Conservation (phyloP, 2,888 invertebrate species). For the Pocota personata region DNA sequence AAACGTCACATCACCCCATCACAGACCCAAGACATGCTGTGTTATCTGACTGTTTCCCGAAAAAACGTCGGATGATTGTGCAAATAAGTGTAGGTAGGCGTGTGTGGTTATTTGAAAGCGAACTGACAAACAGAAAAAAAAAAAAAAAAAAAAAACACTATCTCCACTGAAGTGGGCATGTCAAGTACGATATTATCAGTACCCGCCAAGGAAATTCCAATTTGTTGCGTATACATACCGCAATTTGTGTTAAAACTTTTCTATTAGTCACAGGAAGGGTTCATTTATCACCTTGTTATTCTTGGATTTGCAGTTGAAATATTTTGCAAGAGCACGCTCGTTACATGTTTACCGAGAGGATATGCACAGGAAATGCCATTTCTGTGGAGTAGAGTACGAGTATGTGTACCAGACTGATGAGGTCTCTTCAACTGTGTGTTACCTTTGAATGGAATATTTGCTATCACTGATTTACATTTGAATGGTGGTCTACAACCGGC, state of each 20-base stretch:
- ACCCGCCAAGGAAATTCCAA: not conserved
- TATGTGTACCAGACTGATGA: constrained; percentile 9
- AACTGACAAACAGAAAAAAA: not conserved
- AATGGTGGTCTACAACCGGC: constrained; percentile 14
- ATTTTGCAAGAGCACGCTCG: constrained; percentile 40
- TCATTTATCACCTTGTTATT: constrained; percentile 28
- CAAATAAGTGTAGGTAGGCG: not conserved
- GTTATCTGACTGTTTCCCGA: constrained; percentile 16
- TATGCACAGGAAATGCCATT: not conserved
- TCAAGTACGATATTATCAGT: not conserved
- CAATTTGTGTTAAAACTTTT: not conserved
- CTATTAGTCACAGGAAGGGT: constrained; percentile 11
- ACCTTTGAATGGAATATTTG: constrained; percentile 22
- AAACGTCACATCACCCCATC: constrained; percentile 40
- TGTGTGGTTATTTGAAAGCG: not conserved
- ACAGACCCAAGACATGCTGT: not conserved
- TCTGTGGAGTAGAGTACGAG: not conserved
- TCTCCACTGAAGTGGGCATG: not conserved
- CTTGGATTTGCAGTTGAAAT: not conserved
- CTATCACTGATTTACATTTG: constrained; percentile 44
- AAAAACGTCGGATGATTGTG: constrained; percentile 16
- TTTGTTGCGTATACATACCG: not conserved
- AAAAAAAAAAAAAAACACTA: not conserved
- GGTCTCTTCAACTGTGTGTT: constrained; percentile 6
- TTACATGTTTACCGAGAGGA: constrained; percentile 8